Evolutionary conservation across 2,888 invertebrate genomes (phyloP).

Genomic region (Temnothorax ravouxi): DNA sequence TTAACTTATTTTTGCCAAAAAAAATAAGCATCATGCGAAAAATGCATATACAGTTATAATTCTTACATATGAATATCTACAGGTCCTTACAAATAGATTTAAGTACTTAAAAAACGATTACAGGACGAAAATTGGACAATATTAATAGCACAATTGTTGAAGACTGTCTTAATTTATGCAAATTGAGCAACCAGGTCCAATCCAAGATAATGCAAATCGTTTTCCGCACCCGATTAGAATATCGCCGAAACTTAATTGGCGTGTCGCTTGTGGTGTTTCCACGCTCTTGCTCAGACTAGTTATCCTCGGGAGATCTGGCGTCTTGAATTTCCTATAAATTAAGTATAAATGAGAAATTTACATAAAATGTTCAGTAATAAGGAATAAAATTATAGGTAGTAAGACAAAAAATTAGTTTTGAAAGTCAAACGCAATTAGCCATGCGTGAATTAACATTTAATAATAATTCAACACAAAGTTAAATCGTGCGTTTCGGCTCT

Average conservation of each 20-base stretch:
- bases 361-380: no score
- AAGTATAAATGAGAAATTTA: not conserved
- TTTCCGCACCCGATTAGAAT: not conserved
- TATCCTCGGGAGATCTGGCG: conserved; percentile 83
- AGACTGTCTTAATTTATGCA: not conserved
- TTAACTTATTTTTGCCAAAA: conserved; percentile 8
- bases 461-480: not conserved
- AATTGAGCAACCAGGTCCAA: not conserved
- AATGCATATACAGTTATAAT: not conserved
- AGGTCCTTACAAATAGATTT: conserved; percentile 60
- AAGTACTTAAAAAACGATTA: conserved; percentile 62
- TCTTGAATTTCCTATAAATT: conserved; percentile 84
- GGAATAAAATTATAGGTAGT: no score
- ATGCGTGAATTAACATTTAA: not conserved
- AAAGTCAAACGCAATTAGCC: not conserved
- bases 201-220: not conserved
- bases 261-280: not conserved
- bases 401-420: not conserved
- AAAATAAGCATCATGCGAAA: not conserved
- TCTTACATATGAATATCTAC: conserved; percentile 43
- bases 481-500: not conserved
- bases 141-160: not conserved
- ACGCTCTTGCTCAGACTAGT: conserved; percentile 70
- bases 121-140: not conserved
- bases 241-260: not conserved